Conservation (phyloP, 2,113 vertebrate genomes). For the Procavia capensis region DNA sequence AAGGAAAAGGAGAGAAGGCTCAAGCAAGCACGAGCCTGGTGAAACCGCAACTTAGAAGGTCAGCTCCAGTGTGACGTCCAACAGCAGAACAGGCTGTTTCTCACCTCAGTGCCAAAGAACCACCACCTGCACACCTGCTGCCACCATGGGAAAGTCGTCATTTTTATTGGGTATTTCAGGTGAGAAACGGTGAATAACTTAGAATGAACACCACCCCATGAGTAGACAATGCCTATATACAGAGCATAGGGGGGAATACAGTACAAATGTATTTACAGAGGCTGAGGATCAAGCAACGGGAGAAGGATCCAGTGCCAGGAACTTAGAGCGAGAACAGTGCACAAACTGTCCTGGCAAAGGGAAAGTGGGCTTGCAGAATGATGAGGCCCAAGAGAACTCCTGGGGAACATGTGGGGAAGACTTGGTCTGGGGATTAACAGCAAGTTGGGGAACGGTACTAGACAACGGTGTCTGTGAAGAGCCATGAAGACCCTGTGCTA, state of each 20-base stretch:
- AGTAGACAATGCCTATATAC: neutral
- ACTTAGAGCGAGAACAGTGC: neutral
- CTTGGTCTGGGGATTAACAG: neutral
- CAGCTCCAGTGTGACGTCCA: neutral
- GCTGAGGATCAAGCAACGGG: neutral
- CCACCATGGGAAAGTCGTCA: neutral
- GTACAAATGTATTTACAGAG: constrained; percentile 23
- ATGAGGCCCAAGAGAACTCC: neutral
- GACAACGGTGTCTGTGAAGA: neutral
- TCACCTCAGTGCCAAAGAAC: neutral
- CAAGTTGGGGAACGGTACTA: neutral
- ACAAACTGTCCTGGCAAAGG: neutral
- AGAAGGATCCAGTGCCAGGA: neutral
- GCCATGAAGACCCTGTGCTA: neutral
- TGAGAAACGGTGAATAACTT: constrained; percentile 51
- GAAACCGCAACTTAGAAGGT: neutral
- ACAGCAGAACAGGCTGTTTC: neutral
- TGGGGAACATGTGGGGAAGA: accelerated
- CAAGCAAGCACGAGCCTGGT: neutral
- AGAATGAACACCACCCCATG: neutral
- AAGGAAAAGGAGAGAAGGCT: neutral
- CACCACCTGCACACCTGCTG: neutral
- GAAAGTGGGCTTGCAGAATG: neutral
- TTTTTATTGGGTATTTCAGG: constrained; percentile 64
- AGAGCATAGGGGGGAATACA: neutral